Evolutionary conservation across 2,797 vertebrate species (phyloP), one percentile per base, ranked within the genome.

Genomic region (Sphaeramia orbicularis): DNA sequence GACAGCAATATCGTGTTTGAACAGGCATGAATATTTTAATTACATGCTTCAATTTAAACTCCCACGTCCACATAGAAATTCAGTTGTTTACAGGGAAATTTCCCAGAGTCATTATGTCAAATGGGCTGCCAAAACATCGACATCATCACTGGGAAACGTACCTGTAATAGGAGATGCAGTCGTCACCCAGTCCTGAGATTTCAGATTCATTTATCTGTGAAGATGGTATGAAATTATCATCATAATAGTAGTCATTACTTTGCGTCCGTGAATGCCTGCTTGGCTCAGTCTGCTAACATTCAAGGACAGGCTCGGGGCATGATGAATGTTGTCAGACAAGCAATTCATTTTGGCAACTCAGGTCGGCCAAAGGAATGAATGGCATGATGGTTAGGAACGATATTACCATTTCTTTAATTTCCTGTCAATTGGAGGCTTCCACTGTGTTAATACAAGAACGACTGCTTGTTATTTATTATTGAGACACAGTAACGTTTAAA

Each of bases 331-430:
- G 81, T 83, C 83, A 83, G 71, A 71, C 49, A 30, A 69, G 87
- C 68, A 59, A 78, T 81, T 84, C 69, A 65, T 89, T 84, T 64
- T 88, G 84, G 88, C 63, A 84, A 70, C 66, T 56, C 70, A 19
- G 83, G 77, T 86, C 86, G 80, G 86, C 81, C 72, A 32, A 74
- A 55, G 76, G 76, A 83, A 65, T 76, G 75, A 88, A 85, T 71
- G 78, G 64, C 71, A 69, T 27, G 21, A 75, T 73, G 51, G 72
- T 78, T 54, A 58, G 81, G 62, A 65, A 74, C 77, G 58, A 87
- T 89, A 89, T 84, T 80, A 65, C 58, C 53, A 68, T 78, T 88
- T 73, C 80, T 87, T 89, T 90, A 86, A 87, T 90, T 90, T 91
- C 90, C 87, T 89, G 83, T 86, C 81, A 74, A 78, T 80, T 80